Evolutionary conservation across 2,888 invertebrate genomes (phyloP).

Genomic region (Chesias legatella): DNA sequence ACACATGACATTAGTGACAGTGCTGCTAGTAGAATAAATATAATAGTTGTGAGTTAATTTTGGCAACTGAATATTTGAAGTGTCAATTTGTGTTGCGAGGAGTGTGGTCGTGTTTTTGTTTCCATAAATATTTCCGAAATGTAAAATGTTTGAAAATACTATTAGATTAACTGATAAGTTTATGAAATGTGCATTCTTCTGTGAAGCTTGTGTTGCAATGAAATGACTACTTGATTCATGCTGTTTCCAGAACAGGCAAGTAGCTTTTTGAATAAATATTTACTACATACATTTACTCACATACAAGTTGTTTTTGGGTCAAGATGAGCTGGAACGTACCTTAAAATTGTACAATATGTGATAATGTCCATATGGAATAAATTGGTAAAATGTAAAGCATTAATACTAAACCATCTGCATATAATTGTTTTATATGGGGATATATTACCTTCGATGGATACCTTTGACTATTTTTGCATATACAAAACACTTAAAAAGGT

Average conservation of each 20-base stretch:
- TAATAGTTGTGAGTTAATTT: background rate
- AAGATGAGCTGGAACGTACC: slow-evolving; percentile 3
- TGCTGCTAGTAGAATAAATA: too few species aligned
- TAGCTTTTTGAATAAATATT: background rate
- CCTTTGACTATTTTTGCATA: too few species aligned
- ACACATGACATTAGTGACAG: too few species aligned
- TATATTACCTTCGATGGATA: too few species aligned
- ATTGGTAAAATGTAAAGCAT: too few species aligned
- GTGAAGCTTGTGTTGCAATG: slow-evolving; percentile 14
- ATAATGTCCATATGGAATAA: too few species aligned
- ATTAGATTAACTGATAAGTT: slow-evolving; percentile 8
- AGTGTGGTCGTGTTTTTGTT: slow-evolving; percentile 59
- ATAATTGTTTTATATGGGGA: too few species aligned
- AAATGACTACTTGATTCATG: slow-evolving; percentile 14
- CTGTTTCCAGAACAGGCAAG: slow-evolving; percentile 4
- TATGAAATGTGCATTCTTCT: background rate
- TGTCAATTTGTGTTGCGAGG: slow-evolving; percentile 43
- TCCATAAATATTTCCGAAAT: slow-evolving; percentile 40
- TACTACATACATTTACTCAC: background rate
- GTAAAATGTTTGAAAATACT: slow-evolving; percentile 54
- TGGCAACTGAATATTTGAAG: slow-evolving; percentile 9
- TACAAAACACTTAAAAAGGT: too few species aligned
- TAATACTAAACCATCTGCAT: too few species aligned
- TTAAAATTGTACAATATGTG: too few species aligned
- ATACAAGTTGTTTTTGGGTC: background rate